phyloP scores from a whole-genome alignment of 2,888 invertebrate species.

The Zygothrica quintamaculata region DNA sequence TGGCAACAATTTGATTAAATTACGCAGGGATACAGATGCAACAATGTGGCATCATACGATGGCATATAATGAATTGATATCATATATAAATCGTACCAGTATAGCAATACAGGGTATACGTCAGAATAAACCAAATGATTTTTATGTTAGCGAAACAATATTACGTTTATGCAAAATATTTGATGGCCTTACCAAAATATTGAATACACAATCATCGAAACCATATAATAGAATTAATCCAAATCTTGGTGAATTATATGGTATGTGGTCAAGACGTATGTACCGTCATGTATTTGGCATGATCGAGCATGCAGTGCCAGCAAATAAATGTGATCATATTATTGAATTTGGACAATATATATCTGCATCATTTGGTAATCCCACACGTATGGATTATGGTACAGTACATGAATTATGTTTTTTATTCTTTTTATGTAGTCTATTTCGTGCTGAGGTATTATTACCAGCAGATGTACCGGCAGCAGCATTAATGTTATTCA shows the following conservation, averaged over 20 bases:
- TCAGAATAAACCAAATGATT: constrained; percentile 85
- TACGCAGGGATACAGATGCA: constrained; percentile 33
- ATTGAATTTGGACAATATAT: constrained; percentile 95
- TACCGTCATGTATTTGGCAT: constrained; percentile 87
- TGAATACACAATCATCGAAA: background rate
- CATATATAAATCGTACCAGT: constrained; percentile 94
- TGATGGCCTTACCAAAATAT: constrained; percentile 86
- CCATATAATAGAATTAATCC: constrained; percentile 84
- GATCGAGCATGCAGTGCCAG: constrained; percentile 88
- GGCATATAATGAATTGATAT: constrained; percentile 92
- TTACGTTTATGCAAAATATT: constrained; percentile 88
- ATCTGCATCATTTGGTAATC: constrained; percentile 96
- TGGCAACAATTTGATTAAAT: too few species aligned
- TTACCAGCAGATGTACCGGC: constrained; percentile 90
- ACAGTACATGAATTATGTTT: constrained; percentile 99
- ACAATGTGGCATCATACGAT: constrained; percentile 89
- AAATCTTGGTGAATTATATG: constrained; percentile 96
- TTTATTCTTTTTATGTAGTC: constrained; percentile 95
- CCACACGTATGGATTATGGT: constrained; percentile 98
- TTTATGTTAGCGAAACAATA: constrained; percentile 86
- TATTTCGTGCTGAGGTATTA: constrained; percentile 96
- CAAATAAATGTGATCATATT: constrained; percentile 86
- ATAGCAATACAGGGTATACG: constrained; percentile 92
- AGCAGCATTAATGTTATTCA: constrained; percentile 86
- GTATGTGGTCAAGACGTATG: constrained; percentile 91